Base-by-base conservation (phyloP, 2,797 vertebrate species). In the Ibycter americanus region DNA sequence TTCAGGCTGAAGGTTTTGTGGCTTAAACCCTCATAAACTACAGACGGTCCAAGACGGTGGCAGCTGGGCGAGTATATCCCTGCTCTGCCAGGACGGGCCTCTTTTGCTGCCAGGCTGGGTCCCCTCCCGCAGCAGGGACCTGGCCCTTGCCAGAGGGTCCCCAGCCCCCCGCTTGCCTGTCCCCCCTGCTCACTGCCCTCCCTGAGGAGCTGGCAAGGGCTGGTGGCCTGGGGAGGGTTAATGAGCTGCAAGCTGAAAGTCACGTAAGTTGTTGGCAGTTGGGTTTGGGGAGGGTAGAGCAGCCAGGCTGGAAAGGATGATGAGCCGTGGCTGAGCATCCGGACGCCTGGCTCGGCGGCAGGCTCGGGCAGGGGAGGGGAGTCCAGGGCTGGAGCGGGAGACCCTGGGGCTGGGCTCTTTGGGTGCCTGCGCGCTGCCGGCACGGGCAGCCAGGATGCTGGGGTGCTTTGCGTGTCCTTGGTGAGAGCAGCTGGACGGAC, bases 401-500 rank as follows among this genome's bases (percentile, higher is more conserved):
- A 36, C 8, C 13, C 7, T 19, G 15, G 6, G 23, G 13, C 31
- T 27, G 11, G 31, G 49, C 6, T 27, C 22, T 46, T 18, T 47
- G 7, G 42, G 52, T 65, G 40, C 14, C 62, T 18, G 52, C 5
- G 3, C 2, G 4, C 55, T 26, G 38, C 67, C 44, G 34, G 21
- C 49, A 32, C 6, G 1, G 29, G 40, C 68, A 55, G 56, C 66
- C 42, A 3, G 68, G 62, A 12, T 0, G 2, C 40, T 38, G 1
- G 13, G 52, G 26, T 61, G 66, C 34, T 61, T 31, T 34, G 25
- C 54, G 6, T 4, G 0, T 17, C 22, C 47, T 22, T 2, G 4
- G 2, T 18, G 71, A 23, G 12, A 15, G 32, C 1, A 1, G 74
- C 29, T 1, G 6, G 47, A 9, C 3, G 26, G 8, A 21, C 15